These are phyloP conservation scores for Amitus sp. DNA, from an alignment of 2,888 invertebrate species.

Conservation along the genomic window DNA sequence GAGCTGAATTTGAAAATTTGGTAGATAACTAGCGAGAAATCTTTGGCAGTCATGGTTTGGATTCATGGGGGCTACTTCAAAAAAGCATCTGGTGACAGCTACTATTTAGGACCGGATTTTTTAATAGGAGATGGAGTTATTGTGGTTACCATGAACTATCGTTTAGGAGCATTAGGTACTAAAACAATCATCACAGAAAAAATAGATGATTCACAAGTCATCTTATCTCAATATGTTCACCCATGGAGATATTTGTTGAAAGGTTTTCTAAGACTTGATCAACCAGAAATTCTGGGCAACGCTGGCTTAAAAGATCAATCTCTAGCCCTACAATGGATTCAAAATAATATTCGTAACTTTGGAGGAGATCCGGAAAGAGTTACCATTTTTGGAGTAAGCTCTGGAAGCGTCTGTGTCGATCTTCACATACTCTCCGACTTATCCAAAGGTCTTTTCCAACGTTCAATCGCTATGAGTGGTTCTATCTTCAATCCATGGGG, in stretches of 20 bases:
- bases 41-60: conserved; percentile 38
- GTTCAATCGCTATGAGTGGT: conserved; percentile 43
- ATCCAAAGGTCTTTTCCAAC: conserved; percentile 38
- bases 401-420: conserved; percentile 62
- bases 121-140: conserved; percentile 44
- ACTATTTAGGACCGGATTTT: conserved; percentile 42
- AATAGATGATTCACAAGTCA: too few species aligned
- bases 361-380: conserved; percentile 67
- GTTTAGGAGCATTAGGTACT: conserved; percentile 43
- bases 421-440: conserved; percentile 38
- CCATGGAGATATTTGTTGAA: too few species aligned
- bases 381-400: conserved; percentile 69
- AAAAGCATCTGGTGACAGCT: conserved; percentile 17
- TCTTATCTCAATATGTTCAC: too few species aligned
- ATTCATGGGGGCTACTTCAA: conserved; percentile 42
- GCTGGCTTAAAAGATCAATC: conserved; percentile 65
- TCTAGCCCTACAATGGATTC: conserved; percentile 68
- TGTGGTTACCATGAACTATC: conserved; percentile 44
- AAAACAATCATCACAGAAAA: too few species aligned
- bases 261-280: conserved; percentile 43
- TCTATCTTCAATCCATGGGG: conserved; percentile 42
- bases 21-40: too few species aligned
- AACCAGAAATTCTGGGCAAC: conserved; percentile 42
- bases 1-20: too few species aligned
- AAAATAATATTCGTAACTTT: conserved; percentile 66